Conservation (phyloP, 2,113 vertebrate species). For the Ondatra zibethicus region DNA sequence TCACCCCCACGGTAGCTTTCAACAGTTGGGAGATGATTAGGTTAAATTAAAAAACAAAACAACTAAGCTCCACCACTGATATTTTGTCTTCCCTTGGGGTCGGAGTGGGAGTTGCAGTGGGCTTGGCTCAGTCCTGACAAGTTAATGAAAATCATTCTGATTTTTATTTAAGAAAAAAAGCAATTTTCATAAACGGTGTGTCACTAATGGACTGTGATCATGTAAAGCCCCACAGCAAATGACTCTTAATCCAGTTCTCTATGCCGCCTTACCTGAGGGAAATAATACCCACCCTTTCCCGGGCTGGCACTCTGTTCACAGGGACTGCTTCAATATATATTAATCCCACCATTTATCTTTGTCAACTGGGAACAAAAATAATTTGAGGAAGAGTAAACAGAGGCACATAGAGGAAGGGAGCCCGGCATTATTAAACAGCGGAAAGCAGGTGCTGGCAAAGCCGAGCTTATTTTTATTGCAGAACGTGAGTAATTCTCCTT, state of each 20-base stretch:
- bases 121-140: constrained; percentile 63
- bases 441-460: constrained; percentile 93
- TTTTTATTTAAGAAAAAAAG: constrained; percentile 92
- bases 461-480: constrained; percentile 88
- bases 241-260: constrained; percentile 97
- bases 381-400: constrained; percentile 95
- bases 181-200: constrained; percentile 93
- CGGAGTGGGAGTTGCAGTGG: constrained; percentile 40
- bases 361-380: constrained; percentile 97
- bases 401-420: constrained; percentile 88
- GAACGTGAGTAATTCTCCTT: constrained; percentile 89
- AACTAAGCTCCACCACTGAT: background rate
- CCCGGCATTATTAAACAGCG: constrained; percentile 88
- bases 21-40: constrained; percentile 39
- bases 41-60: constrained; percentile 52
- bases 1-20: background rate
- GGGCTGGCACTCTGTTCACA: constrained; percentile 87
- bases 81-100: constrained; percentile 68
- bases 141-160: constrained; percentile 85
- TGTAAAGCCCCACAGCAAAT: constrained; percentile 97
- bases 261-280: constrained; percentile 96
- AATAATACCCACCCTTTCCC: constrained; percentile 93
- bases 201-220: constrained; percentile 95
- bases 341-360: constrained; percentile 99
- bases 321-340: constrained; percentile 98